Conservation (phyloP, 2,888 invertebrate species). For the Microctonus aethiopoides region DNA sequence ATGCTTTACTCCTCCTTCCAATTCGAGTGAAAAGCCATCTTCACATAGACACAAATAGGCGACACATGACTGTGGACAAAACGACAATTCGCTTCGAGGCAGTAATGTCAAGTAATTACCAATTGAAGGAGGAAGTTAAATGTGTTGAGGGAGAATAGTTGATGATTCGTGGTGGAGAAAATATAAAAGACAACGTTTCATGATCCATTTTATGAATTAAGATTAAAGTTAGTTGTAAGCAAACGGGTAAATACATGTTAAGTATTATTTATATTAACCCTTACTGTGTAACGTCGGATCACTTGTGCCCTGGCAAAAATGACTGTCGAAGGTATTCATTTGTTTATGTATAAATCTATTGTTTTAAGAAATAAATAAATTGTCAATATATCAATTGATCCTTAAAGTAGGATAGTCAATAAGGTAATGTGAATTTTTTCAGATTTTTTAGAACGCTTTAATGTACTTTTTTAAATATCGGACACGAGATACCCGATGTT, state of each 20-base stretch:
- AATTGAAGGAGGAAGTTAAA: slow-evolving; percentile 55
- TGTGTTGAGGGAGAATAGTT: slow-evolving; percentile 48
- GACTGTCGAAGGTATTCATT: no score
- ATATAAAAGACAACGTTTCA: slow-evolving; percentile 12
- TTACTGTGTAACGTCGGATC: no score
- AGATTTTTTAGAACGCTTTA: no score
- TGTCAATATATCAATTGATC: no score
- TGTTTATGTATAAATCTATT: no score
- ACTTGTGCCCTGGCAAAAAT: no score
- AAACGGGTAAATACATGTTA: slow-evolving; percentile 42
- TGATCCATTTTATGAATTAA: slow-evolving; percentile 26
- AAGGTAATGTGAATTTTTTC: no score
- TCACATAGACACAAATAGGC: background rate
- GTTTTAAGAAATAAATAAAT: no score
- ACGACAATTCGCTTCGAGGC: slow-evolving; percentile 43
- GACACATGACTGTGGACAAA: background rate
- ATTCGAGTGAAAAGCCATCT: slow-evolving; percentile 12
- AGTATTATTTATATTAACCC: no score
- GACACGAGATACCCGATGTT: no score
- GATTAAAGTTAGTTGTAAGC: slow-evolving; percentile 44
- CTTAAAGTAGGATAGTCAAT: no score
- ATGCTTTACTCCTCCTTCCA: background rate
- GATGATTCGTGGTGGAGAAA: background rate
- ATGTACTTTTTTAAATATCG: no score
- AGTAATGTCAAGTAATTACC: slow-evolving; percentile 62